Evolutionary conservation across 2,113 vertebrate genomes (phyloP), one percentile per base, ranked within the genome.

Genomic region (Lasiurus borealis): DNA sequence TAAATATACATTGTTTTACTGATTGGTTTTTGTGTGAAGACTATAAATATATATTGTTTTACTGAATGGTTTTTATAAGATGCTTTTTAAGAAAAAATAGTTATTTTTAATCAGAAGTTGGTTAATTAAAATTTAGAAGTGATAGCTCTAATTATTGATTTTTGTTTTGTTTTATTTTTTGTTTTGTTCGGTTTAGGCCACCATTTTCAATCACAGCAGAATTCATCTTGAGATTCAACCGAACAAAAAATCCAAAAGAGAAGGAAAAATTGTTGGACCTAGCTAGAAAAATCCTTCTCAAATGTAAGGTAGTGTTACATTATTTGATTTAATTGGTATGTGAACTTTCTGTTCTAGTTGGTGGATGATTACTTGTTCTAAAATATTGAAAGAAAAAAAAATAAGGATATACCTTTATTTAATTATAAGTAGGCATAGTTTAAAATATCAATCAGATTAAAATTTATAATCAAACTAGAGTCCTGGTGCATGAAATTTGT

Each of bases 131-230:
- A n/a, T n/a, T n/a, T n/a, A 0, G 46, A 96, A 97, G 68, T 66
- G 76, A 92, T 93, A 97, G 2, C 48, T 87, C 29, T 78, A 86
- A 76, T 90, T 91, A 73, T 69, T 13, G 1, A 94, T 91, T 87
- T 62, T 4, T 64, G 27, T 64, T 64, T 64, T 64, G 27, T 46
- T 90, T 97, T 92, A 40, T 40, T 91, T 87, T 62, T 4, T 64
- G 27, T 64, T 64, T 64, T 64, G 27, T 46, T 90, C 97, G 91
- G 89, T 97, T 73, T 93, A 97, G 94, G 50, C 81, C 91, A 66
- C 75, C 96, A 44, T 94, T 98, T 97, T 88, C 98, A 98, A 95
- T 98, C 76, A 98, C 94, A 94, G 68, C 96, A 81, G 93, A 98
- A 92, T 98, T 98, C 34, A 96, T 98, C 93, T 59, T 95, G 81